A percentile compares a stretch with the other conserved stretches of the same genome.
Evolutionary conservation across 2,113 vertebrate species (phyloP).

Genomic region (Nestor notabilis): DNA sequence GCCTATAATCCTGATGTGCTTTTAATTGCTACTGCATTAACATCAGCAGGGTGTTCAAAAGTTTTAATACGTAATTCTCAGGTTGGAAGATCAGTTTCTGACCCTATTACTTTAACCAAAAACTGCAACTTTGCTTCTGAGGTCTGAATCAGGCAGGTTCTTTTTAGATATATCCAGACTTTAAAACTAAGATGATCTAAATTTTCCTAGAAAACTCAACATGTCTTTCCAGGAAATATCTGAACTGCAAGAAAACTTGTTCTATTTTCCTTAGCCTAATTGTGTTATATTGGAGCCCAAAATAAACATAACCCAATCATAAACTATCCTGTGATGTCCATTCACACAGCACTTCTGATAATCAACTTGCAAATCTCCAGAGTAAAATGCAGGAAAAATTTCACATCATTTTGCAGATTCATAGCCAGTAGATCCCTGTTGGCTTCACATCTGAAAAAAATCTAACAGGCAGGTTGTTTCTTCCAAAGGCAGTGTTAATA

Average conservation of each 20-base stretch:
- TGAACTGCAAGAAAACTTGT: background rate
- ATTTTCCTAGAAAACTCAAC: slow-evolving; percentile 33
- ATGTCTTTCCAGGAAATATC: slow-evolving; percentile 24
- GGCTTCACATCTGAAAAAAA: background rate
- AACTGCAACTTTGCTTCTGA: background rate
- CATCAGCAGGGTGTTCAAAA: background rate
- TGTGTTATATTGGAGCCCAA: background rate
- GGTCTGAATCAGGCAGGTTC: background rate
- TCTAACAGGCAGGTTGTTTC: background rate
- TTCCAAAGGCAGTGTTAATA: slow-evolving; percentile 2
- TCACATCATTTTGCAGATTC: background rate
- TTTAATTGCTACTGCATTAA: background rate
- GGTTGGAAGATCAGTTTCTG: background rate
- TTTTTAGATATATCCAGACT: background rate
- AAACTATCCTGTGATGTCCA: background rate
- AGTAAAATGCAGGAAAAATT: background rate
- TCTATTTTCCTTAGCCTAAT: background rate
- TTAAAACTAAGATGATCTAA: background rate
- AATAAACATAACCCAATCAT: background rate
- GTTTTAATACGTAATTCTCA: background rate
- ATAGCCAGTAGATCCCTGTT: background rate
- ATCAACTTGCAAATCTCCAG: background rate
- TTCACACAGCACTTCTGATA: background rate
- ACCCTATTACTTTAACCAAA: background rate
- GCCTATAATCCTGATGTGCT: background rate